phyloP scores from a whole-genome alignment of 2,888 invertebrate species.

The Herminia tarsipennalis region DNA sequence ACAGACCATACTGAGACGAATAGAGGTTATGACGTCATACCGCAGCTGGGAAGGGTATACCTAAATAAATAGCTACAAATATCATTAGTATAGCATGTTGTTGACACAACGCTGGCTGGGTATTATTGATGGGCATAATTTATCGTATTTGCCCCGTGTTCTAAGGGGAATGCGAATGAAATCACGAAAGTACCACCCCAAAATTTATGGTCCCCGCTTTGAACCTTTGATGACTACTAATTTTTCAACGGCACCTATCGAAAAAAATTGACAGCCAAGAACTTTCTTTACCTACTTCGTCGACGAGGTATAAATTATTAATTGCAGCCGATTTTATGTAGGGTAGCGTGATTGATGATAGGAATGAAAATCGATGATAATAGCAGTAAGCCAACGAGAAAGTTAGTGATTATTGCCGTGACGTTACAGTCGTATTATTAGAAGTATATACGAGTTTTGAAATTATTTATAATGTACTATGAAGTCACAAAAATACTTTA shows the following conservation, averaged over 20 bases:
- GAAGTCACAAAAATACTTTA: too few relatives aligned
- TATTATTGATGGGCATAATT: constrained; percentile 82
- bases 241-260: constrained; percentile 64
- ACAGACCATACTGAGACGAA: constrained; percentile 45
- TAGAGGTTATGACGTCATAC: constrained; percentile 49
- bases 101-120: constrained; percentile 73
- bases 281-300: constrained; percentile 49
- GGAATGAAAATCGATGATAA: constrained; percentile 36
- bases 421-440: not conserved
- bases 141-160: constrained; percentile 71
- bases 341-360: constrained; percentile 42
- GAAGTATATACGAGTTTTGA: not conserved
- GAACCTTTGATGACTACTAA: constrained; percentile 76
- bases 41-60: constrained; percentile 33
- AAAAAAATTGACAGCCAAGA: constrained; percentile 58
- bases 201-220: constrained; percentile 74
- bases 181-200: constrained; percentile 71
- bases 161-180: constrained; percentile 74
- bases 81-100: constrained; percentile 64
- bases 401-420: constrained; percentile 15
- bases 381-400: constrained; percentile 28
- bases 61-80: constrained; percentile 59
- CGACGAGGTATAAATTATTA: constrained; percentile 56
- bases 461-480: too few relatives aligned
- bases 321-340: constrained; percentile 43